A percentile compares a stretch with the other conserved stretches of the same genome.
Evolutionary conservation across 2,113 vertebrate genomes (phyloP).

Genomic region (Percina caprodes): DNA sequence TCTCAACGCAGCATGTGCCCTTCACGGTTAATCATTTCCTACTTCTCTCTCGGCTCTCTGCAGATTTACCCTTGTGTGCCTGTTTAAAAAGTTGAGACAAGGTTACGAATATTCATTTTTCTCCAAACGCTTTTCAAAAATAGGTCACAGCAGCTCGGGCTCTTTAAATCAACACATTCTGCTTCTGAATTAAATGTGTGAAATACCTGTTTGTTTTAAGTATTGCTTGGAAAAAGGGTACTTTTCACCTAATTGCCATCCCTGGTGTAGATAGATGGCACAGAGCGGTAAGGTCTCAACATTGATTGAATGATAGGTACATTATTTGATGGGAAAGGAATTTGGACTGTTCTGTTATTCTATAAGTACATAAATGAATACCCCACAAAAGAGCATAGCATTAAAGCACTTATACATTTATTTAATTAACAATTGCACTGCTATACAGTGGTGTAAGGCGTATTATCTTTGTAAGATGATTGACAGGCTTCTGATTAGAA

Average conservation of each 20-base stretch:
- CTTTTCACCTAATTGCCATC: constrained; percentile 1
- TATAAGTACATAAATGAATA: background rate
- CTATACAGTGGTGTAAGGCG: background rate
- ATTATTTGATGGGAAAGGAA: background rate
- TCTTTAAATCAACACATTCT: constrained; percentile 6
- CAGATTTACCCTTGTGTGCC: constrained; percentile 10
- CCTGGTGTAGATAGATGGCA: constrained; percentile 2
- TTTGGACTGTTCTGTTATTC: no score
- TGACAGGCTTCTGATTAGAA: constrained; percentile 16
- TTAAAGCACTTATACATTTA: background rate
- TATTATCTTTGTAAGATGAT: constrained; percentile 7
- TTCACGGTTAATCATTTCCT: constrained; percentile 18
- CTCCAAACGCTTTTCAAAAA: background rate
- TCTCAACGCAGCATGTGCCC: constrained; percentile 44
- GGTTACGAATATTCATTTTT: background rate
- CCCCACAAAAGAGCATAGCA: background rate
- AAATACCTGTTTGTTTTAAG: constrained; percentile 42
- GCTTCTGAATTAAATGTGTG: constrained; percentile 17
- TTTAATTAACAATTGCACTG: background rate
- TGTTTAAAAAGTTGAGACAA: constrained; percentile 34
- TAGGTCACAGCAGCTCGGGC: background rate
- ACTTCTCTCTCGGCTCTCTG: background rate
- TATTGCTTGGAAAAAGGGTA: constrained; percentile 3
- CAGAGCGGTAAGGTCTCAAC: background rate
- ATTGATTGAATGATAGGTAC: background rate